These are phyloP conservation scores for Rhizoglyphus robini DNA, from an alignment of 1,140 invertebrate species.

Conservation along the genomic window DNA sequence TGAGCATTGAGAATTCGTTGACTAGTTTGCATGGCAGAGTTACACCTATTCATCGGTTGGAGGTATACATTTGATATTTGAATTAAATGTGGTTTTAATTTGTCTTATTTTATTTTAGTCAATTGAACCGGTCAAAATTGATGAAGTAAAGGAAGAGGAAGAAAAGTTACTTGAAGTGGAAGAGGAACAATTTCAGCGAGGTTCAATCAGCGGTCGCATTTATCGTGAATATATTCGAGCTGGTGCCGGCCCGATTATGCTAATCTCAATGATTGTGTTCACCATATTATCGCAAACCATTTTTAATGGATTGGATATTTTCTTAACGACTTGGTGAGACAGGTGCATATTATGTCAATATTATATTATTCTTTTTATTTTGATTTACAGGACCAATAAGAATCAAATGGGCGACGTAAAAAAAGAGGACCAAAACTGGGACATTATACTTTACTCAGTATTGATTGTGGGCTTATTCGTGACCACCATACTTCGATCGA, in stretches of 20 bases:
- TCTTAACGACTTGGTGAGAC: slow-evolving; percentile 10
- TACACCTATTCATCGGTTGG: too few species aligned
- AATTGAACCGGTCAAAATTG: too few species aligned
- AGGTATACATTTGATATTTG: too few species aligned
- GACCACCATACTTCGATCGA: slow-evolving; percentile 41
- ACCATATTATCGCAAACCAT: slow-evolving; percentile 20
- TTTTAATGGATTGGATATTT: slow-evolving; percentile 19
- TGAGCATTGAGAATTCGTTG: not conserved
- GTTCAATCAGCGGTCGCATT: slow-evolving; percentile 11
- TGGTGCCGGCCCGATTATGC: not conserved
- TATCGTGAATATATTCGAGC: slow-evolving; percentile 18
- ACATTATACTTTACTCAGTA: slow-evolving; percentile 30
- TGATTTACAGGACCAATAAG: slow-evolving; percentile 3
- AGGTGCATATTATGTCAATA: too few species aligned
- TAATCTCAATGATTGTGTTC: not conserved
- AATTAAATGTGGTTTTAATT: too few species aligned
- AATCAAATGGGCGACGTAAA: not conserved
- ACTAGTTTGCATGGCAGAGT: too few species aligned
- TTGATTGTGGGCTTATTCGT: slow-evolving; percentile 33
- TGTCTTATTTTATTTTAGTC: too few species aligned
- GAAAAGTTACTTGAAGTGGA: slow-evolving; percentile 13
- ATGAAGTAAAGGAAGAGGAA: too few species aligned
- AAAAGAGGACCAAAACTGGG: slow-evolving; percentile 19
- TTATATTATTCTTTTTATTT: too few species aligned
- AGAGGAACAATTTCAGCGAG: slow-evolving; percentile 16